Evolutionary conservation across 2,113 vertebrate genomes (phyloP).

Genomic region (Chloroceryle aenea): DNA sequence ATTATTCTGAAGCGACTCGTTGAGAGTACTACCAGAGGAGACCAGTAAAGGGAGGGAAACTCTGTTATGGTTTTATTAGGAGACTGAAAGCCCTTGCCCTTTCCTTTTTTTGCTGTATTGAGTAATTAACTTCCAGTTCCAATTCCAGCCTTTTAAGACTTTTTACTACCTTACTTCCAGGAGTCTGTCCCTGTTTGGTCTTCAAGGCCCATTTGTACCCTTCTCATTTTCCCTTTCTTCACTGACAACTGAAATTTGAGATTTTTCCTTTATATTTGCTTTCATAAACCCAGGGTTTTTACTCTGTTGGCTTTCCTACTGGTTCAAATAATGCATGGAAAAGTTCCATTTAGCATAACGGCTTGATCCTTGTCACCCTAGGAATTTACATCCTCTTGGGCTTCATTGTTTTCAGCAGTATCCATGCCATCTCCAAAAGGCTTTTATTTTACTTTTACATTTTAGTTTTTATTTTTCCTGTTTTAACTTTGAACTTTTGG

Average conservation of each 20-base stretch:
- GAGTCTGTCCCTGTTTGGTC: background rate
- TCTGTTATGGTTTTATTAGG: background rate
- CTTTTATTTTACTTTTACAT: background rate
- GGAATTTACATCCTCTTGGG: background rate
- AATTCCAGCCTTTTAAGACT: background rate
- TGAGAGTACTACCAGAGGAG: background rate
- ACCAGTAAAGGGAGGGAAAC: background rate
- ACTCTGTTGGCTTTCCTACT: background rate
- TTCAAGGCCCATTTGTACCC: background rate
- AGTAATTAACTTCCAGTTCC: background rate
- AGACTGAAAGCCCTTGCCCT: background rate
- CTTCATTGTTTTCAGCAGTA: background rate
- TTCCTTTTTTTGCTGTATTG: background rate
- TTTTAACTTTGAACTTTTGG: background rate
- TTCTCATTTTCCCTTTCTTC: background rate
- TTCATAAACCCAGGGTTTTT: background rate
- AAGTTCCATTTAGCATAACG: background rate
- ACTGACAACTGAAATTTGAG: background rate
- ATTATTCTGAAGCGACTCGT: background rate
- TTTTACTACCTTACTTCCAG: background rate
- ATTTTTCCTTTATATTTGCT: background rate
- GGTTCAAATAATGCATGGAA: background rate
- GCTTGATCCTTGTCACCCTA: background rate
- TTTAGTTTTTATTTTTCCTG: background rate
- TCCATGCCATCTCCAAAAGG: background rate